Evolutionary conservation across 2,113 vertebrate species (phyloP).

Genomic region (Syrmaticus mikado): DNA sequence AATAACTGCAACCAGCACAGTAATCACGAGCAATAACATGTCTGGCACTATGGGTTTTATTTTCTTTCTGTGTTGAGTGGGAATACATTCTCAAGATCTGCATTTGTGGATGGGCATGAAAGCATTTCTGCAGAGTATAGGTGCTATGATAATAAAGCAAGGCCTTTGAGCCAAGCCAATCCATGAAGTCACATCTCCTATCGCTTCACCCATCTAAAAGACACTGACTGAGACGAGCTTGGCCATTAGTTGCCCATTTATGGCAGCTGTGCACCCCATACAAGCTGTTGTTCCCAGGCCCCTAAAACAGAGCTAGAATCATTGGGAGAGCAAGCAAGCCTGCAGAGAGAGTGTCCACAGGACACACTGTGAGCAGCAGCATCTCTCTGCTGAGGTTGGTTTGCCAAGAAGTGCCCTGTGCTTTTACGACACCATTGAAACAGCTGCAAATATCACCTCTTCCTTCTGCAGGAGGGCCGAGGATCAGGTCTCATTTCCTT

Average conservation of each 20-base stretch:
- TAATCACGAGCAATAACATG: neutral
- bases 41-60: neutral
- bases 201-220: neutral
- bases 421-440: neutral
- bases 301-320: neutral
- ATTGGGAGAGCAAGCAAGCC: neutral
- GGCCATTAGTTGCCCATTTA: neutral
- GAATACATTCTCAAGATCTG: neutral
- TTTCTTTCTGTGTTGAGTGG: neutral
- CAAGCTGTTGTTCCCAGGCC: neutral
- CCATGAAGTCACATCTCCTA: neutral
- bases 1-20: neutral
- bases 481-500: neutral
- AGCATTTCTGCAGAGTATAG: neutral
- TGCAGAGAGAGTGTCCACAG: neutral
- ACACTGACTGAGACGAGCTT: neutral
- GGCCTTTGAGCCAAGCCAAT: neutral
- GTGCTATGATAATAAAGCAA: neutral
- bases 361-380: neutral
- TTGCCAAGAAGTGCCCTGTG: neutral
- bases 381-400: neutral
- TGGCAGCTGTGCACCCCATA: rapidly evolving
- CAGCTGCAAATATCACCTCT: neutral
- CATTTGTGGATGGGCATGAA: neutral
- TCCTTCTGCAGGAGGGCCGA: neutral